Percentiles rank a stretch among this genome's conserved stretches.
These are phyloP conservation scores for Bos indicus DNA, from an alignment of 2,113 vertebrate genomes.

Conservation along the genomic window DNA sequence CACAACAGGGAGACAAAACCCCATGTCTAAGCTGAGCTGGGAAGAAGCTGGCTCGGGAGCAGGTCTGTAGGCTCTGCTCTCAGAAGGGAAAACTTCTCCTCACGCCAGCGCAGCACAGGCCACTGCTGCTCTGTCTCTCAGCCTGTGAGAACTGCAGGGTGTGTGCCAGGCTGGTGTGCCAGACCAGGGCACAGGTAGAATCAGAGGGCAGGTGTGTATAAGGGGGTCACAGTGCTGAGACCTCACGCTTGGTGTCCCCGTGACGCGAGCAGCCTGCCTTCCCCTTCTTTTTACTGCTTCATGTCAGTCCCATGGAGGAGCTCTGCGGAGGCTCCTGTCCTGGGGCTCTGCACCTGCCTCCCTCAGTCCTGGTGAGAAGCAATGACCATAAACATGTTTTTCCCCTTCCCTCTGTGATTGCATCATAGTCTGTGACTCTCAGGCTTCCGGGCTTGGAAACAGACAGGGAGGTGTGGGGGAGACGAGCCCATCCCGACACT, in stretches of 20 bases:
- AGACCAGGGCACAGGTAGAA: neutral
- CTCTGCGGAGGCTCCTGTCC: neutral
- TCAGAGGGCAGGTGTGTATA: neutral
- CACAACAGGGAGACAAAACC: neutral
- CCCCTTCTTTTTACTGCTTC: neutral
- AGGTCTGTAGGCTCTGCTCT: neutral
- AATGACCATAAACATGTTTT: neutral
- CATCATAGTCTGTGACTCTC: neutral
- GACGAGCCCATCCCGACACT: neutral
- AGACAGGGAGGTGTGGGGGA: neutral
- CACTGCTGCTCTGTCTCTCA: neutral
- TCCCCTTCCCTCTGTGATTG: neutral
- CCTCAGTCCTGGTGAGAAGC: neutral
- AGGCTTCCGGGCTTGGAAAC: neutral
- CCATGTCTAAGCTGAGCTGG: neutral
- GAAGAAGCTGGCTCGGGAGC: neutral
- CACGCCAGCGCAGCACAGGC: rapidly evolving
- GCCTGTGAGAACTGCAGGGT: neutral
- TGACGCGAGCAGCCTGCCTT: neutral
- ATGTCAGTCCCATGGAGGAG: neutral
- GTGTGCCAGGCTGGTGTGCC: neutral
- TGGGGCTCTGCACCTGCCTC: neutral
- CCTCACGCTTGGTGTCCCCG: neutral
- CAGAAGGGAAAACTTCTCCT: neutral
- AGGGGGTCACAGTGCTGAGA: neutral